Evolutionary conservation across 2,888 invertebrate genomes (phyloP).

Genomic region (Venusia cambrica): DNA sequence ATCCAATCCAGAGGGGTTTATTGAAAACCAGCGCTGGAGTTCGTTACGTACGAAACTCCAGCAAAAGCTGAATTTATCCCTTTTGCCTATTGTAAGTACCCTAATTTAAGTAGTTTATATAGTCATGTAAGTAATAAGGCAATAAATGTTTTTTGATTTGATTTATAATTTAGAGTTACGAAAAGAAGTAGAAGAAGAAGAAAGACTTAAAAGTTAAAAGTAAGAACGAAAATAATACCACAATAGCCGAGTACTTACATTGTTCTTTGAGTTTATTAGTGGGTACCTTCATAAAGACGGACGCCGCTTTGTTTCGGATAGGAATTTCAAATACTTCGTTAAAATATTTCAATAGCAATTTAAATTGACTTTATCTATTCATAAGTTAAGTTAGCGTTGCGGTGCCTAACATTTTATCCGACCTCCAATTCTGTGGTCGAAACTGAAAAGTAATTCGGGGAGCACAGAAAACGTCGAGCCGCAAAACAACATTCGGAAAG

Average conservation of each 20-base stretch:
- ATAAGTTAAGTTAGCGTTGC: constrained; percentile 38
- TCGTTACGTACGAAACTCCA: no score
- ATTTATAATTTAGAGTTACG: no score
- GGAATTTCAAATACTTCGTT: constrained; percentile 29
- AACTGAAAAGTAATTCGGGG: constrained; percentile 54
- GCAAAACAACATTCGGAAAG: constrained; percentile 55
- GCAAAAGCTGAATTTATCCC: no score
- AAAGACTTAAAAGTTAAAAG: constrained; percentile 12
- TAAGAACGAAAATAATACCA: constrained; percentile 11
- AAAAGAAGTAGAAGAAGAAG: no score
- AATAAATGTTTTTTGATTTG: no score
- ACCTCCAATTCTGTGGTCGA: constrained; percentile 42
- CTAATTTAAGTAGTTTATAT: no score
- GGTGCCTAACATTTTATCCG: constrained; percentile 35
- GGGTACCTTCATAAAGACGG: constrained; percentile 24
- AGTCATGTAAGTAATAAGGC: no score
- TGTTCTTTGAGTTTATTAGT: constrained; percentile 29
- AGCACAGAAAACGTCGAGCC: constrained; percentile 48
- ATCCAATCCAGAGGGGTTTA: no score
- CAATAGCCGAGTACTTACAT: constrained; percentile 22
- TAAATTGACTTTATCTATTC: constrained; percentile 40
- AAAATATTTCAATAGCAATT: constrained; percentile 36
- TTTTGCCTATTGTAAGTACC: no score
- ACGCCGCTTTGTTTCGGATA: constrained; percentile 25
- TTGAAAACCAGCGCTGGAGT: no score